Evolutionary conservation across 2,888 invertebrate species (phyloP), one percentile per base, ranked within the genome.

Genomic region (Epiperipatus broadwayi): DNA sequence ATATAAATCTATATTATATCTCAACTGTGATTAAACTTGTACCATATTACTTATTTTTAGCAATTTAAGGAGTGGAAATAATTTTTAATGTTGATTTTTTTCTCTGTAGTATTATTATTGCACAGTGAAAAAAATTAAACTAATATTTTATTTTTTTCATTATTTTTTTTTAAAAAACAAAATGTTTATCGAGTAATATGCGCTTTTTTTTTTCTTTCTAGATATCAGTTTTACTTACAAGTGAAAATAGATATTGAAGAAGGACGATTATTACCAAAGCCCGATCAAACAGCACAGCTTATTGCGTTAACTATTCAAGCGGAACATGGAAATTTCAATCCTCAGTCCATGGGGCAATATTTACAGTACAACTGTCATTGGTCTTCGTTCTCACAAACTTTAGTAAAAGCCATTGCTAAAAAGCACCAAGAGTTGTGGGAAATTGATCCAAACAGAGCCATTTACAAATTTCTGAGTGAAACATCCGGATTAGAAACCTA

Each of bases 141-240:
- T n/a, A n/a, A n/a, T n/a, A n/a, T n/a, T 25, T n/a, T 8, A 8
- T n/a, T 8, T 25, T 8, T 25, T 8, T n/a, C 25, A 10, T 8
- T 8, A 25, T 25, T 8, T 25, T 25, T 8, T 8, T 25, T 25
- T 25, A 25, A 10, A 25, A 8, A 25, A 8, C n/a, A 25, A 25
- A 8, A 10, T 25, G 8, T 8, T 25, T 25, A 8, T 25, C 25
- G 8, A n/a, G n/a, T n/a, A n/a, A n/a, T n/a, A n/a, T n/a, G n/a
- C n/a, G 15, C 10, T 7, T 29, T 3, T 21, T 35, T 21, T 43
- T 18, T 29, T 36, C 28, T 19, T 46, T 48, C 10, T 46, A 72
- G 72, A 49, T 69, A 80, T 58, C 73, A 78, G 56, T 84, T 84
- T 60, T 85, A 79, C 56, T 69, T 80, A 47, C 78, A 84, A 58